Evolutionary conservation across 2,113 vertebrate genomes (phyloP), one percentile per base, ranked within the genome.

Genomic region (Hylia prasina): DNA sequence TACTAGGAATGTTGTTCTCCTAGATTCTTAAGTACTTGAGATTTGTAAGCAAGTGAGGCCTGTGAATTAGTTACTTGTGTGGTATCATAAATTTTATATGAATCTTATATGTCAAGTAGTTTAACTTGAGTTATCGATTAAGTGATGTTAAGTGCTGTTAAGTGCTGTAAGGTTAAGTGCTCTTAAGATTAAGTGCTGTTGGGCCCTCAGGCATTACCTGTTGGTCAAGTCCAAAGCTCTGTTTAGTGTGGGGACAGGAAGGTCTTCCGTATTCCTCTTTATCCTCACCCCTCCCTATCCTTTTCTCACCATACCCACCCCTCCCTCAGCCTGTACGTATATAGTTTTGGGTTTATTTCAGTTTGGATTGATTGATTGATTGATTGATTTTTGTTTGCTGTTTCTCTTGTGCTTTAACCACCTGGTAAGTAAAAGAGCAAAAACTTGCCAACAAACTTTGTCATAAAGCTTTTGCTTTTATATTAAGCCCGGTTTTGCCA

Each of bases 201-300:
- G 69, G 39, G 28, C 53, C 61, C 23, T 60, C 53, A 53, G 13
- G 60, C 15, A 30, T 66, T 39, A 58, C 30, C 44, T 51, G 19
- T 45, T 75, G 51, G 45, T 89, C 37, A 75, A n/a, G 16, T 53
- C 45, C 0, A 0, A 0, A 15, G 24, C 19, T 66, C 51, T 51
- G 37, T 66, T 73, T 39, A 58, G 28, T 51, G 16, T 0, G 0
- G 13, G 20, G 5, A 40, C 13, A 40, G 53, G 40, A 75, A 37
- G 12, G 35, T 53, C 16, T 75, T 45, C 33, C 0, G 0, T 68
- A n/a, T n/a, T 75, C n/a, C 24, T 53, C 53, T 68, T 60, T 22
- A 53, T 25, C 16, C 24, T 68, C 47, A 60, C 9, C 6, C 20
- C 40, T 64, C 17, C 17, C 23, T n/a, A 45, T 30, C 23, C 20